Conservation (phyloP, 2,797 vertebrate species). For the Sphaeramia orbicularis region DNA sequence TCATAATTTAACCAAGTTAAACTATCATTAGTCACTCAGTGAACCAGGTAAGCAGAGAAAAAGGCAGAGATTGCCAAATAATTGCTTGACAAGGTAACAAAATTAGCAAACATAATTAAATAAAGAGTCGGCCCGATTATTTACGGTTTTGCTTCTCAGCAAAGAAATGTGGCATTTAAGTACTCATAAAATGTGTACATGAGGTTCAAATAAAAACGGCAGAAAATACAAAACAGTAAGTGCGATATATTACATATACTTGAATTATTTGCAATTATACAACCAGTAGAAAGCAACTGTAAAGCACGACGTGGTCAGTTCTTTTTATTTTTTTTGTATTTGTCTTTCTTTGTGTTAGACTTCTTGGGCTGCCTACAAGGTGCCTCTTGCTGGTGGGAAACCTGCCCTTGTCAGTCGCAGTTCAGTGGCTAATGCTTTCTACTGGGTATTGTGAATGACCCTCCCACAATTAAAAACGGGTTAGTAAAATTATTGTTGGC, state of each 20-base stretch:
- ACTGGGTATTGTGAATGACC: conserved; percentile 69
- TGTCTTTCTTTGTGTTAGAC: conserved; percentile 7
- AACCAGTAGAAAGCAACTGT: background rate
- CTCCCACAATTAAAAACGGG: conserved; percentile 78
- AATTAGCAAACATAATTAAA: conserved; percentile 82
- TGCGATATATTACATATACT: too few relatives aligned
- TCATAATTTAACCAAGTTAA: conserved; percentile 76
- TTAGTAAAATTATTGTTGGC: conserved; percentile 79
- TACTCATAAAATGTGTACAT: background rate
- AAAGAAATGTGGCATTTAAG: conserved; percentile 8
- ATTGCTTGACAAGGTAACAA: conserved; percentile 84
- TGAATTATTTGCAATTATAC: background rate
- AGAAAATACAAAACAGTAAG: too few relatives aligned
- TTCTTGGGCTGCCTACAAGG: conserved; percentile 54
- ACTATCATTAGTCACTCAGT: conserved; percentile 81
- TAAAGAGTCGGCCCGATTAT: conserved; percentile 72
- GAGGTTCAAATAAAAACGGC: background rate
- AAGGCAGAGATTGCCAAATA: conserved; percentile 75
- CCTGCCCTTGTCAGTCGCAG: conserved; percentile 68
- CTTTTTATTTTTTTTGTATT: background rate
- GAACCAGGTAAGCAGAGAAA: conserved; percentile 82
- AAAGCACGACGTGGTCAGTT: conserved; percentile 4
- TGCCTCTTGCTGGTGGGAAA: conserved; percentile 64
- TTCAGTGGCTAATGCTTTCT: conserved; percentile 75
- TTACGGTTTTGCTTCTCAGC: conserved; percentile 55